phyloP scores from a whole-genome alignment of 2,888 invertebrate genomes.

The Pemphredon lugubris region DNA sequence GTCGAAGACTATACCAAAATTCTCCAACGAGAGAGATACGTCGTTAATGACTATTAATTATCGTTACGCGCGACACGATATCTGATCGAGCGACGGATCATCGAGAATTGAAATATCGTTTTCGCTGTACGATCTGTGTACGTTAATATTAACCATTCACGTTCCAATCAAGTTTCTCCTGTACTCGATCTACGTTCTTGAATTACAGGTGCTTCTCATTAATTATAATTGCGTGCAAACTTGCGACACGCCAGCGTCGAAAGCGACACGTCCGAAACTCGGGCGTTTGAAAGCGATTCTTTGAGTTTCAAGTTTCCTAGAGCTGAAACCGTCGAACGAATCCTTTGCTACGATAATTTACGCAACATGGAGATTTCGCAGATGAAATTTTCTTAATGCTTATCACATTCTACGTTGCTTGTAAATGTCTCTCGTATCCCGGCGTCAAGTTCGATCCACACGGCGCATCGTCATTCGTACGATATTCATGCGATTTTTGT shows the following conservation, averaged over 20 bases:
- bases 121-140: not conserved
- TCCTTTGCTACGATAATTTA: slow-evolving; percentile 1
- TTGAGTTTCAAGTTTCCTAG: slow-evolving; percentile 5
- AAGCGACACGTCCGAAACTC: not conserved
- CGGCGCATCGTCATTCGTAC: slow-evolving; percentile 8
- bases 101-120: not conserved
- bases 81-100: not conserved
- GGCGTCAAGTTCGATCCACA: slow-evolving; percentile 7
- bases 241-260: not conserved
- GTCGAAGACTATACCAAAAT: not conserved
- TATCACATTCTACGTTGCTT: slow-evolving; percentile 31
- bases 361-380: slow-evolving; percentile 74
- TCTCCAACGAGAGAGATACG: not conserved
- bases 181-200: not conserved
- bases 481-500: no score
- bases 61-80: no score
- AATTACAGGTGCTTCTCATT: slow-evolving; percentile 27
- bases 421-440: not conserved
- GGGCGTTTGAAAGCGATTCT: not conserved
- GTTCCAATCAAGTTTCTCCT: not conserved
- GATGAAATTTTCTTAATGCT: slow-evolving; percentile 39
- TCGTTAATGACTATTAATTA: no score
- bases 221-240: slow-evolving; percentile 6
- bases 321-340: not conserved
- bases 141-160: slow-evolving; percentile 17